Percentiles rank a stretch among this genome's conserved stretches.
Conservation (phyloP, 2,113 vertebrate genomes). For the Campylomormyrus numenius region DNA sequence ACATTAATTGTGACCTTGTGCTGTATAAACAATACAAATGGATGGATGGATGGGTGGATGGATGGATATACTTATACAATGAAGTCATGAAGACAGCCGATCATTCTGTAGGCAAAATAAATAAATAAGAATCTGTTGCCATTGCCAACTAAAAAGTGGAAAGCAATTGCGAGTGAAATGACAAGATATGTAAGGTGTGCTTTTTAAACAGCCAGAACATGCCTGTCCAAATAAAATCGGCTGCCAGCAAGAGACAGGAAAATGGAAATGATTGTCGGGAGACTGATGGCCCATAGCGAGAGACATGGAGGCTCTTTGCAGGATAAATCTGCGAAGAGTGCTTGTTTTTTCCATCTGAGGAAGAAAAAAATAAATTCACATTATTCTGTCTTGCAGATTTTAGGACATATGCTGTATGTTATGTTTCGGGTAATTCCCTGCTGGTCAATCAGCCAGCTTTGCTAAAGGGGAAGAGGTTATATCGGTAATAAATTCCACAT, state of each 20-base stretch:
- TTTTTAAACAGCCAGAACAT: not conserved
- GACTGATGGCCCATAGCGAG: not conserved
- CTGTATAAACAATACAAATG: not conserved
- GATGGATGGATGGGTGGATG: not conserved
- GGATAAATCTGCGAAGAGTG: not conserved
- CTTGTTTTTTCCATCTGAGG: not conserved
- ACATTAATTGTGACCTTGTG: not conserved
- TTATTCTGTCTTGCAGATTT: constrained; percentile 5
- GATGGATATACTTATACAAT: not conserved
- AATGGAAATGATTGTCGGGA: not conserved
- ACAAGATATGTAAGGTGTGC: not conserved
- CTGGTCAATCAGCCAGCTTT: not conserved
- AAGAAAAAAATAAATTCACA: not conserved
- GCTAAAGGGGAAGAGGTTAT: not conserved
- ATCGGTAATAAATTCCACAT: not conserved
- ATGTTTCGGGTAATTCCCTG: not conserved
- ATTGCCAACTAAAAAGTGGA: not conserved
- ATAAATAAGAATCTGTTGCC: not conserved
- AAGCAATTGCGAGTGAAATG: not conserved
- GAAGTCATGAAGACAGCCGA: not conserved
- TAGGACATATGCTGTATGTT: not conserved
- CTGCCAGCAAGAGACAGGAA: not conserved
- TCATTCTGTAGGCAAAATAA: not conserved
- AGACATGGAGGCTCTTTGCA: not conserved
- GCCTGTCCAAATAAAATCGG: not conserved